Percentiles rank a stretch among this genome's conserved stretches.
phyloP scores from a whole-genome alignment of 2,888 invertebrate genomes.

The Clivina fossor region DNA sequence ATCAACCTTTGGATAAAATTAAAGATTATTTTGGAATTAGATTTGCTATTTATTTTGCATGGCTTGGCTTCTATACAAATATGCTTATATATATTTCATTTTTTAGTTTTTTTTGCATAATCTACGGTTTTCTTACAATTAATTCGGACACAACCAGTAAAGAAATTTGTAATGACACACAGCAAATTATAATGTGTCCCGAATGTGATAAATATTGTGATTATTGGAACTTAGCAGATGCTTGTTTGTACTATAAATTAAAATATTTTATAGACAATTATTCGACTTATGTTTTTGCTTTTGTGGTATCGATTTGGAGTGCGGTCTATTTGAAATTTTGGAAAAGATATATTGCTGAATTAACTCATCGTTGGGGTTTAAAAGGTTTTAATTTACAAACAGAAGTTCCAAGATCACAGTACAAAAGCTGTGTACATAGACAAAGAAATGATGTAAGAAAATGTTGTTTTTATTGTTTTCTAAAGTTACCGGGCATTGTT shows the following conservation, averaged over 20 bases:
- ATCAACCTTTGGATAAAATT: constrained; percentile 75
- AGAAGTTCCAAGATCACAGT: constrained; percentile 78
- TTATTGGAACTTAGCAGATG: constrained; percentile 71
- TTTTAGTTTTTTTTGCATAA: constrained; percentile 66
- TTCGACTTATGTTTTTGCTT: constrained; percentile 74
- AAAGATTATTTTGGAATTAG: constrained; percentile 78
- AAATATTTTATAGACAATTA: constrained; percentile 82
- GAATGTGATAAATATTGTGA: constrained; percentile 74
- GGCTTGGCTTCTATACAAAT: constrained; percentile 83
- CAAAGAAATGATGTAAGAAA: constrained; percentile 56
- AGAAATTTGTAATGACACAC: constrained; percentile 61
- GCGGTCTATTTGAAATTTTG: constrained; percentile 79
- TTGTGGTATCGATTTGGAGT: constrained; percentile 82
- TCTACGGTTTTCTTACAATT: constrained; percentile 60
- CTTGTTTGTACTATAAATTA: constrained; percentile 73
- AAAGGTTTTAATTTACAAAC: constrained; percentile 71
- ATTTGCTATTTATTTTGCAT: constrained; percentile 81
- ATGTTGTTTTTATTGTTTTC: constrained; percentile 63
- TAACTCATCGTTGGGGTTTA: constrained; percentile 82
- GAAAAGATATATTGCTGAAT: constrained; percentile 76
- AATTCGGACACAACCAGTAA: constrained; percentile 54
- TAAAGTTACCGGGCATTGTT: constrained; percentile 68
- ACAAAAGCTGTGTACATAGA: constrained; percentile 43
- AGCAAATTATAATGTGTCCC: constrained; percentile 76
- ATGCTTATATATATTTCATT: constrained; percentile 76